phyloP scores from a whole-genome alignment of 2,113 vertebrate genomes.

The Crotalus horridus region DNA sequence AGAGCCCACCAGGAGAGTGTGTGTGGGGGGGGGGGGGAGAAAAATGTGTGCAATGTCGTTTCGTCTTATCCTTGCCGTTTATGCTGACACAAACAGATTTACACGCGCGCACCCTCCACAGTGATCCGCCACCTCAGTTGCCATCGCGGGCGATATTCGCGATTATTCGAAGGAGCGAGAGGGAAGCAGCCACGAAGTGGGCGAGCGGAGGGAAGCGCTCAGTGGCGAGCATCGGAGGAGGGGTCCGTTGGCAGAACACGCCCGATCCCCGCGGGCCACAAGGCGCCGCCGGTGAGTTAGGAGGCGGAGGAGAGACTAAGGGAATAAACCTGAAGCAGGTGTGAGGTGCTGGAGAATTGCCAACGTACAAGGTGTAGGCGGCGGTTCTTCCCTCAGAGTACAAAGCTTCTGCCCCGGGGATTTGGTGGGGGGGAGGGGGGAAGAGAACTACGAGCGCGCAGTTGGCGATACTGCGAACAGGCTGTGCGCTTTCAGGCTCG shows the following conservation, averaged over 20 bases:
- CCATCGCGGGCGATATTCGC: neutral
- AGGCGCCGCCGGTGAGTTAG: neutral
- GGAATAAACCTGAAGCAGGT: neutral
- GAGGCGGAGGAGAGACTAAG: neutral
- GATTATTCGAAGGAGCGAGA: neutral
- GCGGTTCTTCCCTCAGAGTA: neutral
- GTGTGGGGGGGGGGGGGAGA: accelerated
- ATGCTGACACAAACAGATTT: neutral
- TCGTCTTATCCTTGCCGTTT: neutral
- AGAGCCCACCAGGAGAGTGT: neutral
- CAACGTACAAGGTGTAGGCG: neutral
- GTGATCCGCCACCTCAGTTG: neutral
- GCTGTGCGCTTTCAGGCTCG: neutral
- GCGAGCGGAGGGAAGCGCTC: neutral
- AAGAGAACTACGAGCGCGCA: neutral
- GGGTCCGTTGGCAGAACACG: neutral
- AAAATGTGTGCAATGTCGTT: neutral
- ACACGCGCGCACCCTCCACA: neutral
- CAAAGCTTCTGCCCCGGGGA: neutral
- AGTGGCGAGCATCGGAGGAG: neutral
- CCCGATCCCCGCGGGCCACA: neutral
- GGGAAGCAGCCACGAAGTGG: neutral
- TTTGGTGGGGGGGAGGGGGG: neutral
- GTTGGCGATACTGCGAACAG: neutral
- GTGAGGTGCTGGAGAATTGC: neutral